Percentiles rank a stretch among this genome's conserved stretches.
Conservation (phyloP, 2,888 invertebrate species). For the Apodemia duryi region DNA sequence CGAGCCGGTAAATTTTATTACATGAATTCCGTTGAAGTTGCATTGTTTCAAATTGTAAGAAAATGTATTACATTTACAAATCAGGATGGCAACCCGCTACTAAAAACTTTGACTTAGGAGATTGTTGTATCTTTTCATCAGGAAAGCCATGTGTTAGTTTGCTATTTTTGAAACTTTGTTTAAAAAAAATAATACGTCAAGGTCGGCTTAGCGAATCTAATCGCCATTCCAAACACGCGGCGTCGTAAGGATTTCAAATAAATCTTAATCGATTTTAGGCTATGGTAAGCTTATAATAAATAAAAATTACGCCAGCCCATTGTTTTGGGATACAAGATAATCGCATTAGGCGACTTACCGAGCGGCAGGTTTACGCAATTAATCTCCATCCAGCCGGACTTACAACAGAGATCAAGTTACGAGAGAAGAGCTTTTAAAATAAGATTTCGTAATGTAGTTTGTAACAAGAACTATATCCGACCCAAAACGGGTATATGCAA, state of each 20-base stretch:
- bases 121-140: too few species aligned
- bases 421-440: not conserved
- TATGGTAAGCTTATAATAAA: slow-evolving; percentile 35
- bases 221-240: not conserved
- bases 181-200: not conserved
- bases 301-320: slow-evolving; percentile 47
- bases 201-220: not conserved
- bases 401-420: slow-evolving; percentile 25
- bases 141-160: too few species aligned
- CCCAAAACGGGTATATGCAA: too few species aligned
- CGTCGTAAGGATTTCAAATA: slow-evolving; percentile 13
- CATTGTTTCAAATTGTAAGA: too few species aligned
- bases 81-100: too few species aligned
- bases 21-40: too few species aligned
- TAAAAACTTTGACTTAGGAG: too few species aligned
- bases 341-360: slow-evolving; percentile 63
- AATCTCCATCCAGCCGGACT: slow-evolving; percentile 52
- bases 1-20: too few species aligned
- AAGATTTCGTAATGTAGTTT: too few species aligned
- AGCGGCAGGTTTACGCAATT: slow-evolving; percentile 47
- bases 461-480: too few species aligned
- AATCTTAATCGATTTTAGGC: slow-evolving; percentile 24
- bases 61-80: too few species aligned
- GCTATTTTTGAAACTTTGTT: too few species aligned
- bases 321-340: slow-evolving; percentile 68